Percentiles rank a stretch among this genome's conserved stretches.
Conservation (phyloP, 2,797 vertebrate species). For the Enteromius paludinosus region DNA sequence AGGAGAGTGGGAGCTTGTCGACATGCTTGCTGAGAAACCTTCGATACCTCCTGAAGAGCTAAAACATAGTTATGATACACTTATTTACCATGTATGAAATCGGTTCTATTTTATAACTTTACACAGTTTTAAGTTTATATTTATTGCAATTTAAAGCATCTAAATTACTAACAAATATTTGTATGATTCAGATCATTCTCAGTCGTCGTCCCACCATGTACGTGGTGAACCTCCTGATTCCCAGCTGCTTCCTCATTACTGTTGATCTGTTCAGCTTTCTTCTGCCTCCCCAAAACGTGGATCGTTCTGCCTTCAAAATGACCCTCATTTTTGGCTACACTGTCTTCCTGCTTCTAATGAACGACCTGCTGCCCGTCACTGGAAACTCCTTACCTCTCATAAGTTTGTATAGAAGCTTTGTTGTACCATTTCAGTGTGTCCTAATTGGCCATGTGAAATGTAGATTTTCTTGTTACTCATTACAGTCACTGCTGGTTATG, state of each 20-base stretch:
- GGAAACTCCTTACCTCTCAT: conserved; percentile 75
- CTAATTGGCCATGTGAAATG: not conserved
- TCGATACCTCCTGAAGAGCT: accelerated
- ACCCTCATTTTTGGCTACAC: conserved; percentile 83
- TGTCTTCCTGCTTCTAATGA: conserved; percentile 81
- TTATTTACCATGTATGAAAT: conserved; percentile 40
- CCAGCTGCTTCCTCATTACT: conserved; percentile 80
- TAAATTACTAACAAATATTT: not conserved
- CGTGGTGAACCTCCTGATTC: conserved; percentile 77
- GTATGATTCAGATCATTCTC: conserved; percentile 69
- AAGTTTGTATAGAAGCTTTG: conserved; percentile 62
- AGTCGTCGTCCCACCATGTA: conserved; percentile 70
- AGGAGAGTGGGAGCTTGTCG: conserved; percentile 79
- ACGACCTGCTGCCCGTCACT: conserved; percentile 74
- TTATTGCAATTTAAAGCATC: no score
- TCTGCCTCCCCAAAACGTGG: conserved; percentile 74
- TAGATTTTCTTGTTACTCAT: not conserved
- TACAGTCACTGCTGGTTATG: not conserved
- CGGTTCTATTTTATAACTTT: not conserved
- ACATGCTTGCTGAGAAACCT: conserved; percentile 61
- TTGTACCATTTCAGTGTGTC: conserved; percentile 32
- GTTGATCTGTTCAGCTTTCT: conserved; percentile 84
- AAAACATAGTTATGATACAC: not conserved
- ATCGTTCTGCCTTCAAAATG: conserved; percentile 80
- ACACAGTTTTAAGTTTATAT: no score